phyloP scores from a whole-genome alignment of 1,140 invertebrate species.

The Pseudomyrmex gracilis region DNA sequence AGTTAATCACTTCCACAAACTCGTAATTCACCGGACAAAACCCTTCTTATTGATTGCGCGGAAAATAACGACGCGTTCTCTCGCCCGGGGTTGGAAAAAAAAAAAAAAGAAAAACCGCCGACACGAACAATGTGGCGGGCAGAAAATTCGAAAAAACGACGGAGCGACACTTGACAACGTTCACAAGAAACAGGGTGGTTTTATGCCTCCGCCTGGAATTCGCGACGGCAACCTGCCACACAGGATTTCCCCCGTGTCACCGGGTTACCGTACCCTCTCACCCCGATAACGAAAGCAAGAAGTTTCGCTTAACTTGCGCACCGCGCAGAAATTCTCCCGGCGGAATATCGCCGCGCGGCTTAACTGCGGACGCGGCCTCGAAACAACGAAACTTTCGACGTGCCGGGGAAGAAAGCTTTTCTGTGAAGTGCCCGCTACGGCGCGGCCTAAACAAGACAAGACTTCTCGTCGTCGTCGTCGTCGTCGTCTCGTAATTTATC shows the following conservation, averaged over 20 bases:
- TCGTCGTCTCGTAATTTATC: constrained; percentile 55
- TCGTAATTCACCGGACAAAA: constrained; percentile 25
- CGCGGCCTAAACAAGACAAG: constrained; percentile 58
- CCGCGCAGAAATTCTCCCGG: constrained; percentile 57
- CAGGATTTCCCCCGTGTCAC: constrained; percentile 66
- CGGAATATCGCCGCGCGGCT: constrained; percentile 58
- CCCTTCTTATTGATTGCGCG: not conserved
- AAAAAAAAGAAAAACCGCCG: too few species aligned
- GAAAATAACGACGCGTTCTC: constrained; percentile 18
- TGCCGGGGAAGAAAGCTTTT: constrained; percentile 28
- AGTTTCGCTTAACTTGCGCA: constrained; percentile 59
- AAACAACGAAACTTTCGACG: constrained; percentile 61
- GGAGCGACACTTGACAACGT: constrained; percentile 51
- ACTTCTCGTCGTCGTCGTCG: constrained; percentile 37
- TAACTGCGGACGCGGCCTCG: constrained; percentile 47
- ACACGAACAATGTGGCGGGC: not conserved
- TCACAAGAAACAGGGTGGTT: constrained; percentile 62
- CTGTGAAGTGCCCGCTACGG: constrained; percentile 26
- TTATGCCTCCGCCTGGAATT: constrained; percentile 65
- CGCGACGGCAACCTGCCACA: constrained; percentile 50
- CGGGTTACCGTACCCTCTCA: constrained; percentile 45
- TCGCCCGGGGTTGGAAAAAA: not conserved
- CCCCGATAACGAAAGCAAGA: constrained; percentile 66
- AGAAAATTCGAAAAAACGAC: constrained; percentile 11
- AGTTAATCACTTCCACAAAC: constrained; percentile 36